phyloP scores from a whole-genome alignment of 2,888 invertebrate species.

The Platycnemis pennipes region DNA sequence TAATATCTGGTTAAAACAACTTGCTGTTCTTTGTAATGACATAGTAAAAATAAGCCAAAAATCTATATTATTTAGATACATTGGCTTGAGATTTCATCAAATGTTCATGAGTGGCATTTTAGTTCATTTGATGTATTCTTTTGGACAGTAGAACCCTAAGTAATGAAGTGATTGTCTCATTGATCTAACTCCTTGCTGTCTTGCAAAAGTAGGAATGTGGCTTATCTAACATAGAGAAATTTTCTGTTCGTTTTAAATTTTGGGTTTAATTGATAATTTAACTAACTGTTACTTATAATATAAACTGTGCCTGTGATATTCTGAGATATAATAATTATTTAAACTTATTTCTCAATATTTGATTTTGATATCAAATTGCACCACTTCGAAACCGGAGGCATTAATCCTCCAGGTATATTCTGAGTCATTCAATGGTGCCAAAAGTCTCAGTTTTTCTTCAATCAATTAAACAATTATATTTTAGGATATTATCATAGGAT shows the following conservation, averaged over 20 bases:
- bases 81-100: not conserved
- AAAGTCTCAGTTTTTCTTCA: not conserved
- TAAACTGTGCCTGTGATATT: not conserved
- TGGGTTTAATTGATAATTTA: not conserved
- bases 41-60: constrained; percentile 69
- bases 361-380: not conserved
- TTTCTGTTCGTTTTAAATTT: not conserved
- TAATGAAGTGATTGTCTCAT: not conserved
- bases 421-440: not conserved
- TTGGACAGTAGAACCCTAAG: not conserved
- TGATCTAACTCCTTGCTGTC: not conserved
- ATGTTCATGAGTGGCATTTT: constrained; percentile 49
- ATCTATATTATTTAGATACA: constrained; percentile 48
- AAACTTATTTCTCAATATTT: not conserved
- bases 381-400: not conserved
- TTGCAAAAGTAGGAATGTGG: not conserved
- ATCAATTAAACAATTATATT: too few species aligned
- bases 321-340: not conserved
- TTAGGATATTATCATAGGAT: too few species aligned
- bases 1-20: constrained; percentile 71
- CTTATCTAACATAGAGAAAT: not conserved
- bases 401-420: not conserved
- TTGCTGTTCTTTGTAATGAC: constrained; percentile 68
- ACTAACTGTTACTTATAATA: not conserved
- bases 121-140: constrained; percentile 26